These are phyloP conservation scores for Amblyraja radiata DNA, from an alignment of 2,797 vertebrate species.

Conservation along the genomic window DNA sequence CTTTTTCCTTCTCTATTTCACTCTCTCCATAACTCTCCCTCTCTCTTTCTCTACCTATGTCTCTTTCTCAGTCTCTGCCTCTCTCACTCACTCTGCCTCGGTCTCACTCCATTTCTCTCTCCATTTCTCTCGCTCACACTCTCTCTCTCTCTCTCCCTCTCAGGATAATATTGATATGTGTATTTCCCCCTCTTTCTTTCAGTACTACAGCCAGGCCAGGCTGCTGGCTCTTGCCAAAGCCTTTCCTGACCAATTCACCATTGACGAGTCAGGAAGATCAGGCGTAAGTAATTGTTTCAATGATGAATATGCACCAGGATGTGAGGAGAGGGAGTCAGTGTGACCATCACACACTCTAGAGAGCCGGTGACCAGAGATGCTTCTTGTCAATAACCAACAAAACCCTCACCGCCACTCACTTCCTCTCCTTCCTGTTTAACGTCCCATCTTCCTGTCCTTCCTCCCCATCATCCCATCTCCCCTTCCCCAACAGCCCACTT, in stretches of 20 bases:
- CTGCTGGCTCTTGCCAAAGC: slow-evolving; percentile 86
- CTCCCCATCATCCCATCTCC: not conserved
- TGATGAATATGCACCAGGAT: not conserved
- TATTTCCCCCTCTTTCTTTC: not conserved
- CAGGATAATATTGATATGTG: not conserved
- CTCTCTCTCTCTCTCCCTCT: too few relatives aligned
- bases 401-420: too few relatives aligned
- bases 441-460: not conserved
- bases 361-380: too few relatives aligned
- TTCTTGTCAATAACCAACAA: too few relatives aligned
- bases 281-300: not conserved
- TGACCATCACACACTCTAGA: not conserved
- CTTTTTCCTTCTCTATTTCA: too few relatives aligned
- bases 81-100: not conserved
- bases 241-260: slow-evolving; percentile 70
- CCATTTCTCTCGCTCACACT: too few relatives aligned
- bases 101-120: too few relatives aligned
- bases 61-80: not conserved
- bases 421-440: not conserved
- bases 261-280: not conserved
- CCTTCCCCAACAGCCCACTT: too few relatives aligned
- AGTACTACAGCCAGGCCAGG: slow-evolving; percentile 85
- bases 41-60: not conserved
- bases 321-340: not conserved
- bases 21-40: not conserved